Evolutionary conservation across 1,140 invertebrate genomes (phyloP), one percentile per base, ranked within the genome.

Genomic region (Linepithema humile): DNA sequence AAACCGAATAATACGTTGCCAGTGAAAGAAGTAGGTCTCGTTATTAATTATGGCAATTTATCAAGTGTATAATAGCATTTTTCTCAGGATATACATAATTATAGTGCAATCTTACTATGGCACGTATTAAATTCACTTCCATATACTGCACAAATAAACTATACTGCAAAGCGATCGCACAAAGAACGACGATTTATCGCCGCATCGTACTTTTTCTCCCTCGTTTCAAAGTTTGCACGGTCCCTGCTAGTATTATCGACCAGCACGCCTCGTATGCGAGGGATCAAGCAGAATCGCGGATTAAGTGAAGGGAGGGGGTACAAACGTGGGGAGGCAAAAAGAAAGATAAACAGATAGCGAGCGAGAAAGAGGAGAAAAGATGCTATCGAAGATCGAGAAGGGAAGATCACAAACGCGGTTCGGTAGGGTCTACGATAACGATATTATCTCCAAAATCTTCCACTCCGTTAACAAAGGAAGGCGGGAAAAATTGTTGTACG

Each of bases 391-490:
- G 17, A 75, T 78, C 64, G 43, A 69, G 20, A 74, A 48, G 72
- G 10, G 29, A 20, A 69, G 65, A 77, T 83, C 26, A n/a, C n/a
- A 67, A 62, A 80, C 12, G 57, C 17, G 29, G 35, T 15, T 32
- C 29, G n/a, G 6, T 20, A 32, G 10, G 29, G 53, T 75, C 40
- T 45, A 62, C 55, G 48, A 77, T 15, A 29, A n/a, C 38, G 17
- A 69, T 77, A 53, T 78, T 67, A 84, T 84, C 82, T 45, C 50
- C n/a, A 59, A 48, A 57, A 84, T 59, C 32, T 32, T 10, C 10
- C 20, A 7, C 40, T 83, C 6, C 2, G 50, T 29, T 1, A 17
- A 45, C 9, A 73, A 73, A 50, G n/a, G 29, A 12, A 32, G 7
- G 23, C 1, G 38, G 26, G 1, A 74, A 17, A 15, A 65, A 50